Evolutionary conservation across 2,113 vertebrate genomes (phyloP).

Genomic region (Benitochromis conjunctus): DNA sequence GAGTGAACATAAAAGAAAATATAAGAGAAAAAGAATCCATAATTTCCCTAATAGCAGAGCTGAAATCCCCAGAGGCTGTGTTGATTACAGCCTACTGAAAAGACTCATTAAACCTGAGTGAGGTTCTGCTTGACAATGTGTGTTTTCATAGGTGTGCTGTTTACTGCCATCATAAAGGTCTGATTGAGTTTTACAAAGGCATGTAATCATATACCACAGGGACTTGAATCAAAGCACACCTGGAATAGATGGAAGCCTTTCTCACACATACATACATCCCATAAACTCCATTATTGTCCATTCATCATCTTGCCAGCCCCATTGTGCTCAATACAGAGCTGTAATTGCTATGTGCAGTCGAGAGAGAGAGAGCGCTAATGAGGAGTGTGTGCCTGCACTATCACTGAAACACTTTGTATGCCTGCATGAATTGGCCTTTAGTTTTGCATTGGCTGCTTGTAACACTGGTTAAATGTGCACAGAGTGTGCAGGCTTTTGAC

Average conservation of each 20-base stretch:
- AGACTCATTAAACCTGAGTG: slow-evolving; percentile 11
- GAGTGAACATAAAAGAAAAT: background rate
- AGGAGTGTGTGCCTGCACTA: background rate
- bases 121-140: background rate
- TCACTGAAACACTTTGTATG: background rate
- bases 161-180: slow-evolving; percentile 15
- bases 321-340: background rate
- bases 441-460: background rate
- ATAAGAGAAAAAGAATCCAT: background rate
- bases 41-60: background rate
- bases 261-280: background rate
- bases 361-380: slow-evolving; percentile 1
- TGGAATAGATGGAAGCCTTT: background rate
- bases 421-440: background rate
- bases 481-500: background rate
- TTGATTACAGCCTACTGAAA: slow-evolving; percentile 16
- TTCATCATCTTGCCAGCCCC: slow-evolving; percentile 2
- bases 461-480: background rate
- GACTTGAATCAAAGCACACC: slow-evolving; percentile 12
- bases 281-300: slow-evolving; percentile 2
- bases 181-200: slow-evolving; percentile 38
- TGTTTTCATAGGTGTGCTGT: background rate
- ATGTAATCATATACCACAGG: slow-evolving; percentile 22
- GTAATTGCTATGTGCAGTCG: slow-evolving; percentile 35
- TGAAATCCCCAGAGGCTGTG: background rate